These are phyloP conservation scores for Antigone vipio DNA, from an alignment of 2,113 vertebrate species.

Conservation along the genomic window DNA sequence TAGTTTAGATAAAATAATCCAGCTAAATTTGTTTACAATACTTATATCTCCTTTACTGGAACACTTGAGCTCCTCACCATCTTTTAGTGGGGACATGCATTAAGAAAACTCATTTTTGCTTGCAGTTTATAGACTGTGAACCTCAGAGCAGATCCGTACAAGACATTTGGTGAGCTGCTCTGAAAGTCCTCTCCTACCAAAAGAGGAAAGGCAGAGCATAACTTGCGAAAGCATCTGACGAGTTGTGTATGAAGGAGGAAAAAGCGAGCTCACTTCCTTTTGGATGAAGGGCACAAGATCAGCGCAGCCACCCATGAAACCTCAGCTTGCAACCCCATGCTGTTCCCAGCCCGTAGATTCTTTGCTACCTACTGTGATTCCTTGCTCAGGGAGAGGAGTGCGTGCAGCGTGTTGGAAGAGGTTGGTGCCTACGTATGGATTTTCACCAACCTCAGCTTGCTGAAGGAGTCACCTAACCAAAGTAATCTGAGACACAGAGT, in stretches of 20 bases:
- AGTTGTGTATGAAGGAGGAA: not conserved
- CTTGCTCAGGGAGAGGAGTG: not conserved
- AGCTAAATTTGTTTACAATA: not conserved
- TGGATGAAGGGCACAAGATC: not conserved
- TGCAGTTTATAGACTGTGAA: not conserved
- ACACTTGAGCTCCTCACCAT: not conserved
- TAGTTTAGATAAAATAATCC: not conserved
- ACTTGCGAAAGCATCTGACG: not conserved
- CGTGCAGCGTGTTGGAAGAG: not conserved
- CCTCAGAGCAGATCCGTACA: not conserved
- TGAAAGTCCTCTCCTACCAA: not conserved
- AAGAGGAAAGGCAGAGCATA: not conserved
- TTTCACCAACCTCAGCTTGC: not conserved
- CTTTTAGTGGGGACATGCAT: not conserved
- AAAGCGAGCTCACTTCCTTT: not conserved
- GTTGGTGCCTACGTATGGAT: not conserved
- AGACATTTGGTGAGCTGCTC: not conserved
- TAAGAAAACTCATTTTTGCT: not conserved
- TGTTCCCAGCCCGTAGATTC: not conserved
- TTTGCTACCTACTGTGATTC: not conserved
- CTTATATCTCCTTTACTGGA: not conserved
- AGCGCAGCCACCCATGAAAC: not conserved
- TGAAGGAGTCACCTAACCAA: not conserved
- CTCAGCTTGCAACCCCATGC: not conserved
- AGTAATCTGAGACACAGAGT: not conserved